These are phyloP conservation scores for Myrmecophaga tridactyla DNA, from an alignment of 2,113 vertebrate genomes.

Conservation along the genomic window DNA sequence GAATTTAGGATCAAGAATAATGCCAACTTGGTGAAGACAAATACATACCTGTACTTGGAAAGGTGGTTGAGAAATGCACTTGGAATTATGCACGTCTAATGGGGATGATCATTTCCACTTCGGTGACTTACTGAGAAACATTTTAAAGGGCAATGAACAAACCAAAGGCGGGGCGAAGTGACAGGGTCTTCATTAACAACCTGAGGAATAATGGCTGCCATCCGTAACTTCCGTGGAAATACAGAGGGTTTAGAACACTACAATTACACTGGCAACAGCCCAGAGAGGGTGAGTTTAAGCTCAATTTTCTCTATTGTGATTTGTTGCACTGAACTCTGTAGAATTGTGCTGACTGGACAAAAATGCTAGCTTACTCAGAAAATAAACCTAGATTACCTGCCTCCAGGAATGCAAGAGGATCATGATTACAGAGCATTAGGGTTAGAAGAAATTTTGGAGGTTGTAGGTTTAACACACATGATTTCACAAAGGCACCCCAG, in stretches of 20 bases:
- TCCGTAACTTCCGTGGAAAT: not conserved
- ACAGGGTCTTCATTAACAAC: not conserved
- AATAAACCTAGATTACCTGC: not conserved
- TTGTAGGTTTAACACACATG: not conserved
- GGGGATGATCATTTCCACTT: not conserved
- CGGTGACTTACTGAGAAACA: not conserved
- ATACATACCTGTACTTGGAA: not conserved
- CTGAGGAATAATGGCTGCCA: not conserved
- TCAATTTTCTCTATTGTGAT: not conserved
- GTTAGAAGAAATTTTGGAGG: not conserved
- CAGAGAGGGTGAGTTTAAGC: not conserved
- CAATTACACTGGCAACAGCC: not conserved
- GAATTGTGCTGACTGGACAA: not conserved
- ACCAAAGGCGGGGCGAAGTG: not conserved
- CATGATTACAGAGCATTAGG: not conserved
- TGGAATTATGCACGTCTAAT: not conserved
- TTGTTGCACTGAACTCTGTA: accelerated
- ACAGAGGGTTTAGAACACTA: no score
- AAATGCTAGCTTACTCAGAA: not conserved
- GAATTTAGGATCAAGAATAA: not conserved
- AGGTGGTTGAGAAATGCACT: not conserved
- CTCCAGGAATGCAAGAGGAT: not conserved
- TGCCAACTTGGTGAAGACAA: not conserved
- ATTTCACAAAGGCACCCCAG: not conserved
- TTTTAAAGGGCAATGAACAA: not conserved